Conservation (phyloP, 2,888 invertebrate species). For the Coecobrya sp. region DNA sequence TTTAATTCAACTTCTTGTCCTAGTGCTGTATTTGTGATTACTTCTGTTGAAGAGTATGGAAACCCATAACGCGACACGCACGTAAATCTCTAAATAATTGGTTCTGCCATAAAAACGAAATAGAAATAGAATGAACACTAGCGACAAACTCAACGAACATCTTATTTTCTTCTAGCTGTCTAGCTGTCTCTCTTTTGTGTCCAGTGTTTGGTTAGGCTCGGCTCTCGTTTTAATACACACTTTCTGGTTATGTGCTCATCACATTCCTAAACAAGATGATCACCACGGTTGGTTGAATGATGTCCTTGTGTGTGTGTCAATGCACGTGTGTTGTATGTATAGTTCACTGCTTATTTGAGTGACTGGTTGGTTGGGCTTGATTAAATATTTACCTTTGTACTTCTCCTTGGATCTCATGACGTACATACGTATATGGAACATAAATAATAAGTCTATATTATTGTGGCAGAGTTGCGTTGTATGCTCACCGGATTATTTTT, state of each 20-base stretch:
- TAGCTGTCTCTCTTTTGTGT: not conserved
- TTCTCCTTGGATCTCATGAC: not conserved
- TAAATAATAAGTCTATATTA: no score
- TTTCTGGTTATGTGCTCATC: not conserved
- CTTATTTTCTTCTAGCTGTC: not conserved
- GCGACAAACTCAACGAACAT: not conserved
- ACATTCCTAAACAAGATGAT: conserved; percentile 9
- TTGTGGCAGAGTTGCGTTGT: not conserved
- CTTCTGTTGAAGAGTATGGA: not conserved
- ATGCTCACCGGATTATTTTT: not conserved
- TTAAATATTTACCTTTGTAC: conserved; percentile 64
- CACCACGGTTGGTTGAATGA: not conserved
- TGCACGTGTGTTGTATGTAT: not conserved
- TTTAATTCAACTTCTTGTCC: not conserved
- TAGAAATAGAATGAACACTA: not conserved
- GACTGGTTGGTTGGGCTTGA: not conserved
- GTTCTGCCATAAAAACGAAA: not conserved
- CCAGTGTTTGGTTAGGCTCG: not conserved
- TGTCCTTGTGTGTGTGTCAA: not conserved
- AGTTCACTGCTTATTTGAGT: not conserved
- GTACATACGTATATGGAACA: not conserved
- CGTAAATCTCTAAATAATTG: conserved; percentile 3
- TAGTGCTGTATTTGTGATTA: not conserved
- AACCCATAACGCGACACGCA: not conserved
- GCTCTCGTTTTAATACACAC: not conserved